Percentiles rank a stretch among this genome's conserved stretches.
Conservation (phyloP, 2,113 vertebrate genomes). For the Verasper variegatus region DNA sequence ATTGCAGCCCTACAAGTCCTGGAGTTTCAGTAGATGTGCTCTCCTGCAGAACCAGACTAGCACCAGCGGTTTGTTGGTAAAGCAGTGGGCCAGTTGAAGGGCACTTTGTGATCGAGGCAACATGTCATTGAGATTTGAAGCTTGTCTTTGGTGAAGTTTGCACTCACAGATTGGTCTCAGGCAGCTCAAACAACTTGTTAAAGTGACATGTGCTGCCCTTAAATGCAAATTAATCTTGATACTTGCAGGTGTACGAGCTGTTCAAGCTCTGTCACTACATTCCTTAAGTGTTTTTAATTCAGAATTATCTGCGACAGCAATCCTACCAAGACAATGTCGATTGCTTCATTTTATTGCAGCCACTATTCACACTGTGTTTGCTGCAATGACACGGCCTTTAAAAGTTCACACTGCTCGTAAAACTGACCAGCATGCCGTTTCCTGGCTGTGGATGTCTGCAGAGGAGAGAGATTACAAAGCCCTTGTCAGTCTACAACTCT, state of each 20-base stretch:
- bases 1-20: background rate
- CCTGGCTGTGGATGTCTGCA: background rate
- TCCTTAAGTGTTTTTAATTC: background rate
- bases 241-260: no score
- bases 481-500: background rate
- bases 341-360: slow-evolving; percentile 33
- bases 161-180: no score
- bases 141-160: background rate
- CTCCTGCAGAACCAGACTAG: background rate
- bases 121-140: background rate
- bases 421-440: slow-evolving; percentile 8
- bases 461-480: background rate
- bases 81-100: slow-evolving; percentile 51
- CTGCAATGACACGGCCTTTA: background rate
- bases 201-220: no score
- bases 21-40: background rate
- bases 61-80: background rate
- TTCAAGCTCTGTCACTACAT: no score
- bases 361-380: slow-evolving; percentile 4
- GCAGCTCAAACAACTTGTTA: no score
- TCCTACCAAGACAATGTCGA: background rate
- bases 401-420: slow-evolving; percentile 18
- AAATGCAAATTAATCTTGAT: no score
- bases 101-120: slow-evolving; percentile 7
- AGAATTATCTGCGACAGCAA: no score